Evolutionary conservation across 1,140 invertebrate genomes (phyloP), one percentile per base, ranked within the genome.

Genomic region (Cephus cinctus): DNA sequence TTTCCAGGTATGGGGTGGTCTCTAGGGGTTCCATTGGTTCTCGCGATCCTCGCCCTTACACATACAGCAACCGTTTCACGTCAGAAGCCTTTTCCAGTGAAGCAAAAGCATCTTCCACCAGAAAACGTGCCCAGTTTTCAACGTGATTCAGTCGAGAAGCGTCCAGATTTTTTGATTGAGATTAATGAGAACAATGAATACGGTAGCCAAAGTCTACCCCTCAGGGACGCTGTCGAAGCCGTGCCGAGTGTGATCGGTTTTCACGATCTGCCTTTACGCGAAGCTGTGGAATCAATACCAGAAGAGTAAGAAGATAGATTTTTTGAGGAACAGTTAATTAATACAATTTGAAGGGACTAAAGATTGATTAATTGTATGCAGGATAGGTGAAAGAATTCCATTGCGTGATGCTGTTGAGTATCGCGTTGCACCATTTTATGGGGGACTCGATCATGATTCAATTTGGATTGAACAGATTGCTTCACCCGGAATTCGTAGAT

Each of bases 351-450:
- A n/a, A n/a, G n/a, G n/a, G n/a, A n/a, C n/a, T n/a, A n/a, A n/a
- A n/a, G n/a, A n/a, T n/a, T n/a, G n/a, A n/a, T n/a, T n/a, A n/a
- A n/a, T n/a, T n/a, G n/a, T n/a, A n/a, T n/a, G n/a, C n/a, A n/a
- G n/a, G n/a, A n/a, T n/a, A n/a, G n/a, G n/a, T n/a, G n/a, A n/a
- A 57, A 57, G 71, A 53, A 43, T 78, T 39, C 77, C 80, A 3
- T 52, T 87, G 18, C 72, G 86, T 59, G 85, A 87, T 64, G 82
- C 86, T 0, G 85, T 88, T 0, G 86, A 88, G 70, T 82, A 80
- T 57, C 73, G 84, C 35, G 80, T 80, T 14, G 61, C 73, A 2
- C 81, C 81, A 6, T 71, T 61, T 30, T 42, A 61, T 31, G 52
- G 60, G 25, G 59, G 56, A 11, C 44, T 65, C 5, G 66, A 70